Conservation (phyloP, 2,113 vertebrate genomes). For the Phyllostomus hastatus region DNA sequence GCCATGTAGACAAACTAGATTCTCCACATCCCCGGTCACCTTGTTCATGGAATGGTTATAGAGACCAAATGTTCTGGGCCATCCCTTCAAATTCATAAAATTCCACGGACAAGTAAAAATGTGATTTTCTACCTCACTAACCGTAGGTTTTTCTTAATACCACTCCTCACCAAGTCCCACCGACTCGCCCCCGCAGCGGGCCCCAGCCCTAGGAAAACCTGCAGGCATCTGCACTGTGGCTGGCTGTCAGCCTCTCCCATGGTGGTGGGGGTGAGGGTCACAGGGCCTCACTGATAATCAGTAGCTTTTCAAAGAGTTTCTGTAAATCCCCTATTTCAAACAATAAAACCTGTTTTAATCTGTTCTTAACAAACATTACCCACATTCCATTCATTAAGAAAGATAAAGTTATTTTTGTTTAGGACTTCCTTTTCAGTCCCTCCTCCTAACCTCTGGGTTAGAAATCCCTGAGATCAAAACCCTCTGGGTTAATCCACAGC, state of each 20-base stretch:
- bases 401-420: not conserved
- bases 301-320: constrained; percentile 3
- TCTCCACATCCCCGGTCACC: not conserved
- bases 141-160: not conserved
- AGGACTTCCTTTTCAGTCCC: not conserved
- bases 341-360: not conserved
- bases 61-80: not conserved
- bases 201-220: not conserved
- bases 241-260: not conserved
- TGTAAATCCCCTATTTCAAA: not conserved
- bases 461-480: not conserved
- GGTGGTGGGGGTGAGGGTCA: too few relatives aligned
- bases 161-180: not conserved
- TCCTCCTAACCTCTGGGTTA: not conserved
- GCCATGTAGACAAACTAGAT: not conserved
- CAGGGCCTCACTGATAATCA: not conserved
- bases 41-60: not conserved
- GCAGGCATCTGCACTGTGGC: not conserved
- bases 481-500: not conserved
- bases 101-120: not conserved
- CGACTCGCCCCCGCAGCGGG: not conserved
- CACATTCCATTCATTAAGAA: not conserved
- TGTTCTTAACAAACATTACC: not conserved
- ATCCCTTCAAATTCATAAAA: not conserved
- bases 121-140: not conserved